Conservation (phyloP, 2,797 vertebrate species). For the Coccyzus lansbergi region DNA sequence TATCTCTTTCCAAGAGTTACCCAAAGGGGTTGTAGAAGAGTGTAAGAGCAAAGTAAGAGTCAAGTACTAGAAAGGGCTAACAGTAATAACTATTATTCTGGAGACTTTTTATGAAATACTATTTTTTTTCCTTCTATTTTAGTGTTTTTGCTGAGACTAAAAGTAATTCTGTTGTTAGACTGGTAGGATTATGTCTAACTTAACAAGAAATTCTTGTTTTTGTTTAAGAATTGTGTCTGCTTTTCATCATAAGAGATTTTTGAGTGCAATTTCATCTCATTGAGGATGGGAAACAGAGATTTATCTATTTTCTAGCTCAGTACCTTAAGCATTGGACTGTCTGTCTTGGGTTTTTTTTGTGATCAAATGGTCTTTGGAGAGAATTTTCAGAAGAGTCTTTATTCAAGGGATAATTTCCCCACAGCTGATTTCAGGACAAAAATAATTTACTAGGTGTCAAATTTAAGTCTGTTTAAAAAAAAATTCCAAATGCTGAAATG, state of each 20-base stretch:
- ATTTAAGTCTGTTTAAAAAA: not conserved
- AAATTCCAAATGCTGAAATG: not conserved
- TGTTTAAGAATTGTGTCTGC: not conserved
- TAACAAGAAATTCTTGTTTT: not conserved
- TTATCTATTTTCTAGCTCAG: not conserved
- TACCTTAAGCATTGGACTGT: not conserved
- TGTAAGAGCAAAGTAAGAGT: not conserved
- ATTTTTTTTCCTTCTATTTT: not conserved
- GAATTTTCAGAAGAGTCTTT: not conserved
- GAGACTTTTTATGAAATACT: not conserved
- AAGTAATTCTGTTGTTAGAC: not conserved
- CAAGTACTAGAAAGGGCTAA: not conserved
- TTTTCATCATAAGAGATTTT: not conserved
- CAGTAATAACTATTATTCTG: not conserved
- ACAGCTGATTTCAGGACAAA: not conserved
- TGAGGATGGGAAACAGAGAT: not conserved
- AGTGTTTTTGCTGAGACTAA: not conserved
- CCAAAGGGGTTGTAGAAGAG: not conserved
- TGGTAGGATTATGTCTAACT: not conserved
- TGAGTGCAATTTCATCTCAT: not conserved
- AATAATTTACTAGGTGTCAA: not conserved
- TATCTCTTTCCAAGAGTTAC: not conserved
- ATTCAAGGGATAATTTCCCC: not conserved
- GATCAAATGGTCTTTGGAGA: not conserved
- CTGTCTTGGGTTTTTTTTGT: not conserved